Conservation (phyloP, 2,797 vertebrate species). For the Protosalanx chinensis region DNA sequence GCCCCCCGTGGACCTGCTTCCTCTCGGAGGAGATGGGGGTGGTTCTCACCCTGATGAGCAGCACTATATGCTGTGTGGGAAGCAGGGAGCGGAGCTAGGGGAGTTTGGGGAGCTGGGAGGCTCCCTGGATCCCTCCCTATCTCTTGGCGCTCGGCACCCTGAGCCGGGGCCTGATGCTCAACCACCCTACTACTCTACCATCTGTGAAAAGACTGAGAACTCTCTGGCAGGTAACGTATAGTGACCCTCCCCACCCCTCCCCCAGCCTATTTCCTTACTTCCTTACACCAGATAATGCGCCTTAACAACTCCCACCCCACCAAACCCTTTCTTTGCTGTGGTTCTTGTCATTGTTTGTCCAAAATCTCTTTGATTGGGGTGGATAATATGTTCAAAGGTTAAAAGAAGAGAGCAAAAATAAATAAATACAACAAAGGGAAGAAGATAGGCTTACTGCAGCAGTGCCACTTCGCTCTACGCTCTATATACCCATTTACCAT, state of each 20-base stretch:
- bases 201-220: conserved; percentile 78
- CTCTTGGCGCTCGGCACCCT: conserved; percentile 31
- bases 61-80: conserved; percentile 69
- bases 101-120: conserved; percentile 16
- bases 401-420: conserved; percentile 49
- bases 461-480: conserved; percentile 45
- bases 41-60: conserved; percentile 49
- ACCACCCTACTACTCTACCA: conserved; percentile 72
- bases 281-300: conserved; percentile 9
- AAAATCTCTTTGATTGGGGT: conserved; percentile 55
- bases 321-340: conserved; percentile 32
- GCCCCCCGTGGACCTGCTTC: conserved; percentile 10
- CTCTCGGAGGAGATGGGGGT: not conserved
- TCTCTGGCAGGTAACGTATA: conserved; percentile 81
- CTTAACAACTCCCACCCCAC: conserved; percentile 16
- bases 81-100: conserved; percentile 36
- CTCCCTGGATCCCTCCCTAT: conserved; percentile 25
- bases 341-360: conserved; percentile 48
- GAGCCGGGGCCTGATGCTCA: conserved; percentile 58
- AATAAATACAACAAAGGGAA: conserved; percentile 17
- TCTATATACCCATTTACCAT: conserved; percentile 41
- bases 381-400: conserved; percentile 39
- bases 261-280: conserved; percentile 16
- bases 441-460: conserved; percentile 21
- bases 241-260: conserved; percentile 25